Percentiles rank a stretch among this genome's conserved stretches.
Conservation (phyloP, 2,888 invertebrate genomes). For the Serrognathus titanus region DNA sequence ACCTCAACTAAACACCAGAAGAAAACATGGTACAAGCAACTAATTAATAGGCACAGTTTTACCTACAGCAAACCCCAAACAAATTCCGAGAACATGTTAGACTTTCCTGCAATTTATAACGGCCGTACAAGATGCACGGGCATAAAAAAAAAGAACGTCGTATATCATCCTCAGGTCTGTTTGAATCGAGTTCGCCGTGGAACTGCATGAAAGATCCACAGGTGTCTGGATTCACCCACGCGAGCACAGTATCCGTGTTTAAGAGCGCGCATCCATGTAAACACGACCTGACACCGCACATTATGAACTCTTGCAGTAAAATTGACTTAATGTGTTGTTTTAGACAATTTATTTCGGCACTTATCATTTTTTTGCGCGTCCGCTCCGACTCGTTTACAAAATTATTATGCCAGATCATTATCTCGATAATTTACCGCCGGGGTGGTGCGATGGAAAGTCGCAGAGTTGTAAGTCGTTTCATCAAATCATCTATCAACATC, state of each 20-base stretch:
- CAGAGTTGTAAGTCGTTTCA: too few species aligned
- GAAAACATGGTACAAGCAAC: too few species aligned
- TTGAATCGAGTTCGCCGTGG: not conserved
- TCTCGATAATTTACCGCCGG: conserved; percentile 11
- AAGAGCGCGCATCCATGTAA: conserved; percentile 18
- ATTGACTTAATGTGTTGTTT: conserved; percentile 34
- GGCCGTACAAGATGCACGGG: too few species aligned
- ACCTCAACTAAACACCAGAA: too few species aligned
- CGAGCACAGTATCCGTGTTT: conserved; percentile 16
- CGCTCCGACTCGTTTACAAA: conserved; percentile 9
- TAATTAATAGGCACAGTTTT: too few species aligned
- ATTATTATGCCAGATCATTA: conserved; percentile 26
- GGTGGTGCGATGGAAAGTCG: too few species aligned
- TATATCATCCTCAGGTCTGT: not conserved
- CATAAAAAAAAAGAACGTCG: too few species aligned
- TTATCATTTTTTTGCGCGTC: conserved; percentile 27
- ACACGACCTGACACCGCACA: conserved; percentile 14
- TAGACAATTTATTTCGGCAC: conserved; percentile 31
- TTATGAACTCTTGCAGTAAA: conserved; percentile 26
- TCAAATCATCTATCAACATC: too few species aligned
- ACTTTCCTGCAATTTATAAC: too few species aligned
- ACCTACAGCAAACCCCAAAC: too few species aligned
- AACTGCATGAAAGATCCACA: conserved; percentile 11
- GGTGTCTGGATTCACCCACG: conserved; percentile 19
- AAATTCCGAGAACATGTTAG: too few species aligned